Base-by-base conservation (phyloP, 2,888 invertebrate genomes). In the Drosophila tripunctata region DNA sequence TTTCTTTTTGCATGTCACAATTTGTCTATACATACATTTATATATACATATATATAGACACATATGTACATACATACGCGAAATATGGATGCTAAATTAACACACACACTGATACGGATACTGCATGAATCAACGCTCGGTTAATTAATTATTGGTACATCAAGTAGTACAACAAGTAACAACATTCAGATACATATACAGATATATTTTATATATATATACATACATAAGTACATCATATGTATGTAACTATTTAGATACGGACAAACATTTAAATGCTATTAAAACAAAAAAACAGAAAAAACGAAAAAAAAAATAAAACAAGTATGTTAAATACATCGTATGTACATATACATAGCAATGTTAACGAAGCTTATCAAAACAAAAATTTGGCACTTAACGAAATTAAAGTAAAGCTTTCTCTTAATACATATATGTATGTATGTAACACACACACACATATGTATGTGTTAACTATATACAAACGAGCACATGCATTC, bases 401-500 rank as follows among this genome's bases (percentile, higher is more conserved):
- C 27, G 15, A 47, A 55, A 36, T 35, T 3, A 40, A 45, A 43
- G 3, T 10, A 33, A 27, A 55, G 27, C 45, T 19, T 8, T 21
- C 35, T 10, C 24, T 10, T n/a, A 38, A 19, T 24, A 4, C 35
- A 22, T 35, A 31, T 30, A 40, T 51, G 38, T 45, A 12, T 14
- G 10, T 22, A 47, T 24, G 35, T 38, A 55, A 35, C 24, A 14
- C 17, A 19, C 10, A 52, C 17, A 45, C 35, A 33, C 40, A 41
- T 41, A 27, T 47, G 56, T 21, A 41, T 27, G 33, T 41, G 15
- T 17, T 40, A 41, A 47, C 27, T 60, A 55, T 50, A n/a, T 47
- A 62, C 38, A 43, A 50, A 55, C 63, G 50, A 36, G 43, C 58
- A 52, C 45, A 67, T 51, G 44, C 41, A 62, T 62, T 21, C 31